Evolutionary conservation across 2,888 invertebrate species (phyloP).

Genomic region (Megalurothrips usitatus): DNA sequence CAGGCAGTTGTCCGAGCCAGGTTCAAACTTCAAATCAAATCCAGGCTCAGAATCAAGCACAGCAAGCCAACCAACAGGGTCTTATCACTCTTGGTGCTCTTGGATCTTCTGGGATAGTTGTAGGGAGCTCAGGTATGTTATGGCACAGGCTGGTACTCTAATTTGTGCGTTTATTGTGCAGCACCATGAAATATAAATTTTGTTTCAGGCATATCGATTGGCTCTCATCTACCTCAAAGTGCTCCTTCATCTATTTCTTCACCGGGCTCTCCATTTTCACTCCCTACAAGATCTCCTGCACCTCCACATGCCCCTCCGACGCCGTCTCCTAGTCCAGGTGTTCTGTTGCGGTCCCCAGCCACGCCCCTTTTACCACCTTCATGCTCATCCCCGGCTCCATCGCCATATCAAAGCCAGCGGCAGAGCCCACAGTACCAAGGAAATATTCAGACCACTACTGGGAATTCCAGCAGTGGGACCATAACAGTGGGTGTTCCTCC

Average conservation of each 20-base stretch:
- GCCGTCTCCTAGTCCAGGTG: background rate
- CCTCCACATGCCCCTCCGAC: background rate
- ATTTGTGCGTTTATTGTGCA: background rate
- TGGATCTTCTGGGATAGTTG: background rate
- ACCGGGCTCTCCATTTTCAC: conserved; percentile 5
- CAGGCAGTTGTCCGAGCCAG: background rate
- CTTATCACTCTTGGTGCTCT: background rate
- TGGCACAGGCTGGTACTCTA: background rate
- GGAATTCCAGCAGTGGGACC: background rate
- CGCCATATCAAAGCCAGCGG: background rate
- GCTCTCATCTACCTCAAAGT: background rate
- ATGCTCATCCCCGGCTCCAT: background rate
- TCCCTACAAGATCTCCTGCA: background rate
- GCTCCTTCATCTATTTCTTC: background rate
- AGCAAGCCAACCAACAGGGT: background rate
- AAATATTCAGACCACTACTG: background rate
- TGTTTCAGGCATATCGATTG: background rate
- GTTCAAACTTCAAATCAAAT: too few species aligned
- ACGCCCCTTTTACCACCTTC: background rate
- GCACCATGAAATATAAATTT: background rate
- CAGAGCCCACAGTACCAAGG: conserved; percentile 8
- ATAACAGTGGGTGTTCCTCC: background rate
- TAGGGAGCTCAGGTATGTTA: background rate
- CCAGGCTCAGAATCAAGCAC: background rate
- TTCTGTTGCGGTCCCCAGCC: background rate